Conservation (phyloP, 2,113 vertebrate species). For the Poeciliopsis turrubarensis region DNA sequence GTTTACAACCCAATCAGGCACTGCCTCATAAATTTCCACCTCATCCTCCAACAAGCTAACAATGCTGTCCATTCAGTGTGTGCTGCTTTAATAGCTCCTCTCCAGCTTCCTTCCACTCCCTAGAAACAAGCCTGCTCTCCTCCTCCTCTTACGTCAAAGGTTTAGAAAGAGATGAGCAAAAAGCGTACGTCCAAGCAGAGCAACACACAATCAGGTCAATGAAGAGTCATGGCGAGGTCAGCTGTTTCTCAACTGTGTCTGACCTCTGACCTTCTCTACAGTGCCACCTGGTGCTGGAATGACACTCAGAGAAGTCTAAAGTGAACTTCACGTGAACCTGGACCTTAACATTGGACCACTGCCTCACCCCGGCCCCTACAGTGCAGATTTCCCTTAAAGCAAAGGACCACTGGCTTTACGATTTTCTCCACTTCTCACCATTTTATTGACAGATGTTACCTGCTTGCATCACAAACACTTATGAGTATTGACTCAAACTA, state of each 20-base stretch:
- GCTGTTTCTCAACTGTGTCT: slow-evolving; percentile 85
- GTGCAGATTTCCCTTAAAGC: slow-evolving; percentile 9
- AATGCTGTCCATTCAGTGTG: slow-evolving; percentile 86
- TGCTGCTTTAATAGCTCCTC: slow-evolving; percentile 75
- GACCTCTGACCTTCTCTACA: slow-evolving; percentile 83
- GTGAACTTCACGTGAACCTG: slow-evolving; percentile 96
- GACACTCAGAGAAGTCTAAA: slow-evolving; percentile 54
- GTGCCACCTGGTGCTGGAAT: slow-evolving; percentile 79
- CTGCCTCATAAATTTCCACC: slow-evolving; percentile 89
- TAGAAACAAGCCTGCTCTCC: slow-evolving; percentile 32
- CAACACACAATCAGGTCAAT: slow-evolving; percentile 68
- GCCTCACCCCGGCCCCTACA: slow-evolving; percentile 42
- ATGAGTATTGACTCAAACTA: neutral
- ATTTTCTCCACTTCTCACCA: neutral
- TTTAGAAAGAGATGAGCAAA: slow-evolving; percentile 82
- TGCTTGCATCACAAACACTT: too few species aligned
- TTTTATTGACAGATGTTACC: neutral
- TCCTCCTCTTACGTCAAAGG: slow-evolving; percentile 65
- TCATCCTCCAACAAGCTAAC: slow-evolving; percentile 85
- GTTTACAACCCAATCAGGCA: slow-evolving; percentile 91
- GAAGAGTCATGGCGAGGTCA: slow-evolving; percentile 78
- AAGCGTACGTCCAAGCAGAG: slow-evolving; percentile 58
- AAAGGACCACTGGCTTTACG: slow-evolving; percentile 1
- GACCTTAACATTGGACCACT: slow-evolving; percentile 84
- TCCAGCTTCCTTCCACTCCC: slow-evolving; percentile 75